Base-by-base conservation (phyloP, 2,888 invertebrate genomes). In the Tipula helvola region DNA sequence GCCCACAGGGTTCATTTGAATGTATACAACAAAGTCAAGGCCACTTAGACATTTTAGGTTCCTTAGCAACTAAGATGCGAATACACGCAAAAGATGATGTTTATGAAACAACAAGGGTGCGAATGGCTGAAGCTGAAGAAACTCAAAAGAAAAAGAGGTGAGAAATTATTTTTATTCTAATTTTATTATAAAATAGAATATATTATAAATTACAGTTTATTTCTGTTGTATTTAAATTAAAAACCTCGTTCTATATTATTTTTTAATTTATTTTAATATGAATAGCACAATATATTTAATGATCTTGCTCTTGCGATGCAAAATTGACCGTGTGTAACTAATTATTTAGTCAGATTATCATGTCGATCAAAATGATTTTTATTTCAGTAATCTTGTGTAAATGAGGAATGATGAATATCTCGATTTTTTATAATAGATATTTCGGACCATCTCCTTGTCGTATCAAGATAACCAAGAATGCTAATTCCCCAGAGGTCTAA, bases 71-170 rank as follows among this genome's bases (percentile, higher is more conserved):
- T 91, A 96, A 96, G 91, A 96, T 98, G 94, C 95, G 97, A 88
- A 96, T 98, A 89, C 96, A 96, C 91, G 98, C 98, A 90, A 98
- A 97, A 90, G 98, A 98, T 90, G 98, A 98, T 93, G 96, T 97
- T 87, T 98, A 98, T 92, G 97, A 97, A 92, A 95, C 96, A 89
- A 98, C 98, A 89, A 94, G 96, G 92, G 95, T 96, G 91, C 95
- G 97, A 90, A 97, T 98, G 96, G 97, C 96, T 90, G 95, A 95
- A 90, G 97, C 96, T 89, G 97, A 97, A 91, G 97, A 98, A 91
- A 96, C 96, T 92, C 96, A 96, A 92, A 97, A 97, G 93, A 97
- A 97, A 92, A 97, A 97, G 93, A 97, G 96, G 97, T 97, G 28
- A 71, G 28, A 57, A 10, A n/a, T 28, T 71, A 28, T 28, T 71